Evolutionary conservation across 2,888 invertebrate genomes (phyloP).

Genomic region (Imbricaverruca yamaguchii): DNA sequence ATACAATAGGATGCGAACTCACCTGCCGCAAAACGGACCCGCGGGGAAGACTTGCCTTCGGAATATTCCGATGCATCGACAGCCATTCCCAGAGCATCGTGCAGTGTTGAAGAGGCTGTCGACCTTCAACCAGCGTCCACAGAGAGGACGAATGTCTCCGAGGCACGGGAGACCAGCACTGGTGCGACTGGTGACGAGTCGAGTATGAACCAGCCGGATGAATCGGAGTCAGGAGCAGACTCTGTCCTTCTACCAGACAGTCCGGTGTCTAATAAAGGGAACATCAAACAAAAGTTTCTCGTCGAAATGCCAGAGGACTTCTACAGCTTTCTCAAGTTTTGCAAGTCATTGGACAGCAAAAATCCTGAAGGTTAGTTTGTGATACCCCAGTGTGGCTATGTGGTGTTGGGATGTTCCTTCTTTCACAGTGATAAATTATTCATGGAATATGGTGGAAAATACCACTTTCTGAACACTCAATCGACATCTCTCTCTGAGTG

Average conservation of each 20-base stretch:
- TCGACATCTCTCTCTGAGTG: neutral
- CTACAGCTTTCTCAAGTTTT: conserved; percentile 72
- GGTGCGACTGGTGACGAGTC: too few relatives aligned
- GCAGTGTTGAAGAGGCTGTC: neutral
- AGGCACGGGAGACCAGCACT: neutral
- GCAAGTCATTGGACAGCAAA: conserved; percentile 50
- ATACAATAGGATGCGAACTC: neutral
- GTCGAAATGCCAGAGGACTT: conserved; percentile 87
- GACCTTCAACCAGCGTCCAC: neutral
- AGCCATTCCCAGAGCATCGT: neutral
- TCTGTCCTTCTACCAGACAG: conserved; percentile 37
- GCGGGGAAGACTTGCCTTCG: neutral
- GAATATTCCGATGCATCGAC: neutral
- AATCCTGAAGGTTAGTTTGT: conserved; percentile 46
- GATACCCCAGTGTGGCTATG: neutral
- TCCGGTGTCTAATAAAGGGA: conserved; percentile 47
- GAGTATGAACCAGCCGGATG: neutral
- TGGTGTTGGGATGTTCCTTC: neutral
- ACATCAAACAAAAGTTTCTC: conserved; percentile 65
- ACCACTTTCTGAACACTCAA: too few relatives aligned
- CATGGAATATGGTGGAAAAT: too few relatives aligned
- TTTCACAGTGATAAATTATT: neutral
- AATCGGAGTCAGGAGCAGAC: conserved; percentile 22
- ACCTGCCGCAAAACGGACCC: neutral
- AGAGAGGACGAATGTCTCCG: neutral